Conservation (phyloP, 1,140 invertebrate genomes). For the Trinorchestia longiramus region DNA sequence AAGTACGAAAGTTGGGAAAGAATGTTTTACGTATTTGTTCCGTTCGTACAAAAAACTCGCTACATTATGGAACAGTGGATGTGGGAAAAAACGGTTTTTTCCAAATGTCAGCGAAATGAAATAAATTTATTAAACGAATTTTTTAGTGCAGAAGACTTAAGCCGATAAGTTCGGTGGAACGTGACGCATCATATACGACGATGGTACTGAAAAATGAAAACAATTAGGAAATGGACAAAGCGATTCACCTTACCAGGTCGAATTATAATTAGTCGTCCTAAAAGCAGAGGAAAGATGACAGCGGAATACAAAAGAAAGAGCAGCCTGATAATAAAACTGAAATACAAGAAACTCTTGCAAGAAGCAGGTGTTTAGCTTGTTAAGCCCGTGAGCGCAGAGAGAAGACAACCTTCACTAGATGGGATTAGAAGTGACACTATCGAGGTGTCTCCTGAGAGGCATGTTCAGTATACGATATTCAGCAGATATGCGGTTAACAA, state of each 20-base stretch:
- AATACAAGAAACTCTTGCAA: too few species aligned
- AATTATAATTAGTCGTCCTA: not conserved
- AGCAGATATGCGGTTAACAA: too few species aligned
- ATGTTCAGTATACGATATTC: too few species aligned
- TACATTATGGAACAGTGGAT: not conserved
- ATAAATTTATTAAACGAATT: not conserved
- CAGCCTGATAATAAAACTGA: not conserved
- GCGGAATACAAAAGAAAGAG: not conserved
- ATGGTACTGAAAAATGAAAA: not conserved
- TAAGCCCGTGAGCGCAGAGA: too few species aligned
- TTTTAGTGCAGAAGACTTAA: not conserved
- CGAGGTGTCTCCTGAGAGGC: too few species aligned
- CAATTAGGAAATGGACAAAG: not conserved
- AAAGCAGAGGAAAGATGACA: not conserved
- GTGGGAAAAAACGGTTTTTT: not conserved
- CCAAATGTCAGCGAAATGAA: not conserved
- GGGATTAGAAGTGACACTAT: too few species aligned
- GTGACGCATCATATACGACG: not conserved
- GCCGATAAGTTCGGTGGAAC: not conserved
- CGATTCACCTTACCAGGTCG: not conserved
- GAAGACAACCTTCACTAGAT: too few species aligned
- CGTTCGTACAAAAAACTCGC: not conserved
- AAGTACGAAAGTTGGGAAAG: not conserved
- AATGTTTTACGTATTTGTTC: not conserved
- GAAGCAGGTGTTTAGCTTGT: too few species aligned